A percentile compares a stretch with the other conserved stretches of the same genome.
These are phyloP conservation scores for Cyanistes caeruleus DNA, from an alignment of 2,113 vertebrate genomes.

Conservation along the genomic window DNA sequence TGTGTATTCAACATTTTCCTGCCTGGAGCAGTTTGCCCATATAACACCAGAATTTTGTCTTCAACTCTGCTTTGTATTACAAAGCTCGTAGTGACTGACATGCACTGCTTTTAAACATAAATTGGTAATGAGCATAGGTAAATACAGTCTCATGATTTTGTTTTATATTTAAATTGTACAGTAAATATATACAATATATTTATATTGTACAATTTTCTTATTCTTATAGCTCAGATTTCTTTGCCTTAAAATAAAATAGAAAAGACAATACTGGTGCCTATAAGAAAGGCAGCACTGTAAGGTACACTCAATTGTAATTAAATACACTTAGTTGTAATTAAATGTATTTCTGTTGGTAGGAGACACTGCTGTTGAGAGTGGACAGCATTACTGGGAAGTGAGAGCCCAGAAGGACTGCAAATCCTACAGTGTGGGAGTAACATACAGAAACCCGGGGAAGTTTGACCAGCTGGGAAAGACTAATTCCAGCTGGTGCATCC, in stretches of 20 bases:
- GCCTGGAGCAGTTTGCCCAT: neutral
- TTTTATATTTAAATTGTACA: neutral
- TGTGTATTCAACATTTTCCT: neutral
- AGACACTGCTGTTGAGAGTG: conserved; percentile 82
- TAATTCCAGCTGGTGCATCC: conserved; percentile 88
- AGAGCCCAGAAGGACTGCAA: conserved; percentile 90
- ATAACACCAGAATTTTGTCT: neutral
- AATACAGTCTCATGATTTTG: neutral
- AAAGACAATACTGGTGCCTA: neutral
- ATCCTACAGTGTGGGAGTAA: conserved; percentile 88
- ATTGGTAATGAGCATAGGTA: neutral
- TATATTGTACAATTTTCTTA: neutral
- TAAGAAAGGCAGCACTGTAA: neutral
- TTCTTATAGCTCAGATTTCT: neutral
- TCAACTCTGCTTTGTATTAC: neutral
- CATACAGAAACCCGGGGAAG: conserved; percentile 87
- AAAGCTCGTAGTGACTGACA: neutral
- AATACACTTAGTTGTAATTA: neutral
- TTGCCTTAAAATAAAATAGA: neutral
- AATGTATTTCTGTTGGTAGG: conserved; percentile 73
- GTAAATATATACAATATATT: neutral
- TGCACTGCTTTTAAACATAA: neutral
- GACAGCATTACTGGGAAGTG: conserved; percentile 94
- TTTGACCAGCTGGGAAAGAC: conserved; percentile 94
- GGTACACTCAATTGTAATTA: neutral